phyloP scores from a whole-genome alignment of 2,797 vertebrate species.

The Lutra lutra region DNA sequence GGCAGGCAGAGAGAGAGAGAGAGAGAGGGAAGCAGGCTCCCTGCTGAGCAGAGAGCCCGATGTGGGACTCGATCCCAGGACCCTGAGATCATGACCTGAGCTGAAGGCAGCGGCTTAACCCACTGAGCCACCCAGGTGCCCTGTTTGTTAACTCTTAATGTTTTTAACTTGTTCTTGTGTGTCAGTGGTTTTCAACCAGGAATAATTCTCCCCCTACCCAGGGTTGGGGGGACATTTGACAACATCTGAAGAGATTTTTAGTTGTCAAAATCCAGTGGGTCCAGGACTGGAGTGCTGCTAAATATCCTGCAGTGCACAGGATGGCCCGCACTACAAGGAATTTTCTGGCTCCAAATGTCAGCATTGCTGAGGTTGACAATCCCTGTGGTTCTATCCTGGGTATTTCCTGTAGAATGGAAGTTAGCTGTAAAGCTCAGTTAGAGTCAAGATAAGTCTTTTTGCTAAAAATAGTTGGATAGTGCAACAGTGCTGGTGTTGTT shows the following conservation, averaged over 20 bases:
- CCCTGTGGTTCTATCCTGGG: not conserved
- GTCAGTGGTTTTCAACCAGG: not conserved
- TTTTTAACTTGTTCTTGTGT: not conserved
- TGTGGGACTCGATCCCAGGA: too few relatives aligned
- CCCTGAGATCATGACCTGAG: too few relatives aligned
- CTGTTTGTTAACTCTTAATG: not conserved
- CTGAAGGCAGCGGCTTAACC: too few relatives aligned
- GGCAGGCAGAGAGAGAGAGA: too few relatives aligned
- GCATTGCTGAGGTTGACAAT: not conserved
- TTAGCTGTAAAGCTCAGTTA: not conserved
- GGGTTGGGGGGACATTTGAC: not conserved
- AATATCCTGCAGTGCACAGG: not conserved
- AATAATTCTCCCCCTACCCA: not conserved
- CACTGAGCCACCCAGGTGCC: too few relatives aligned
- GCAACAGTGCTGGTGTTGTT: not conserved
- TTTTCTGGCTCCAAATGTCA: not conserved
- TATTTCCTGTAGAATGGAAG: constrained; percentile 15
- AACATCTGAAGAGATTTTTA: not conserved
- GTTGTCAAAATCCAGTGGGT: not conserved
- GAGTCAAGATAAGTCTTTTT: not conserved
- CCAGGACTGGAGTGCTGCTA: not conserved
- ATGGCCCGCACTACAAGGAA: not conserved
- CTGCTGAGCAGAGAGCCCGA: too few relatives aligned
- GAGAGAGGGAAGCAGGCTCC: too few relatives aligned
- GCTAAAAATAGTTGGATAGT: not conserved